These are phyloP conservation scores for Anolis sagrei DNA, from an alignment of 2,113 vertebrate genomes.

Conservation along the genomic window DNA sequence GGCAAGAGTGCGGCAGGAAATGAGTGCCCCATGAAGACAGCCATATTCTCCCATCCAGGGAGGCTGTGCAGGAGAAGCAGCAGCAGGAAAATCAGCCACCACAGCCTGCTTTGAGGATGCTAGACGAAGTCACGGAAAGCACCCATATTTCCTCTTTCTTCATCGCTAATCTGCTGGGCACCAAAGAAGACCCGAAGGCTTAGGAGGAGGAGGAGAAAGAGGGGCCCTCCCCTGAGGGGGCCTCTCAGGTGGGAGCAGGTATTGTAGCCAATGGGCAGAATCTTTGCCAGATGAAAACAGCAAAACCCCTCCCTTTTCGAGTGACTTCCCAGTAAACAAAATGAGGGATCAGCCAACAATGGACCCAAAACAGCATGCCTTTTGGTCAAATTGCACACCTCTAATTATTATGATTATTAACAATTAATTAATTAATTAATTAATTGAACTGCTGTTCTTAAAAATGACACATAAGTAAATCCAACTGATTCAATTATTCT, in stretches of 20 bases:
- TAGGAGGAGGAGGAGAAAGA: slow-evolving; percentile 46
- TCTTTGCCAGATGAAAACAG: too few species aligned
- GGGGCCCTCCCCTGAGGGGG: slow-evolving; percentile 28
- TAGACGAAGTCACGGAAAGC: slow-evolving; percentile 77
- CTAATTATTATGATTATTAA: too few species aligned
- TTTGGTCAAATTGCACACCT: too few species aligned
- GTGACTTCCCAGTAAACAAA: too few species aligned
- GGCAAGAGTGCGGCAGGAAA: slow-evolving; percentile 51
- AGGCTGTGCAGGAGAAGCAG: slow-evolving; percentile 24
- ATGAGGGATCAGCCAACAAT: too few species aligned
- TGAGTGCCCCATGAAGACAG: slow-evolving; percentile 51
- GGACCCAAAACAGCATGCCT: too few species aligned
- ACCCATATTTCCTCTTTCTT: slow-evolving; percentile 86
- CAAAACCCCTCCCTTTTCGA: too few species aligned
- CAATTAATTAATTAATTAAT: too few species aligned
- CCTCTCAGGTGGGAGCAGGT: slow-evolving; percentile 19
- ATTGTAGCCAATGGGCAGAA: too few species aligned
- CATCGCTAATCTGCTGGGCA: slow-evolving; percentile 88
- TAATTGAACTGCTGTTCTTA: too few species aligned
- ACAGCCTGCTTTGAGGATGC: slow-evolving; percentile 74
- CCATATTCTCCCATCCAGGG: not conserved
- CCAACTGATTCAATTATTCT: too few species aligned
- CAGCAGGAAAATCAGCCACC: not conserved
- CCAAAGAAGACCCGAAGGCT: slow-evolving; percentile 56
- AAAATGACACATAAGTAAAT: too few species aligned